Evolutionary conservation across 2,888 invertebrate species (phyloP).

Genomic region (Penaeus monodon): DNA sequence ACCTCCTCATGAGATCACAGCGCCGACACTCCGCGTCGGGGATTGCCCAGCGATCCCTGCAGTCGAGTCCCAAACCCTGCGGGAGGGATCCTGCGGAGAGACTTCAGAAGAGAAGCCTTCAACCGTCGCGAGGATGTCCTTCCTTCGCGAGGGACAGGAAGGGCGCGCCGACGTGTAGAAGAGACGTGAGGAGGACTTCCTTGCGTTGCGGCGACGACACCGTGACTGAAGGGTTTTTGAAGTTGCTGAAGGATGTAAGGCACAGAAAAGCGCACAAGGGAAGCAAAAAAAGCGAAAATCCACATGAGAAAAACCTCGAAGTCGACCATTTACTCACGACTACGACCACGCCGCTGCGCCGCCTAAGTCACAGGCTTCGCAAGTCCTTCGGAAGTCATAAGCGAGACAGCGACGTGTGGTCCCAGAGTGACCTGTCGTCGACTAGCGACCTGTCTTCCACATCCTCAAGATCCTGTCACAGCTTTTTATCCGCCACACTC

Average conservation of each 20-base stretch:
- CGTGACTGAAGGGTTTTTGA: slow-evolving; percentile 29
- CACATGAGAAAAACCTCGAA: no score
- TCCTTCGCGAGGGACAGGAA: not conserved
- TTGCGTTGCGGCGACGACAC: slow-evolving; percentile 26
- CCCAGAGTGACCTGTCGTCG: slow-evolving; percentile 19
- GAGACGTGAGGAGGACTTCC: not conserved
- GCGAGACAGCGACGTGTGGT: not conserved
- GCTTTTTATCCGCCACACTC: no score
- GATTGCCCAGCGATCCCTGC: not conserved
- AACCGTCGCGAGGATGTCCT: not conserved
- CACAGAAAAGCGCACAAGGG: no score
- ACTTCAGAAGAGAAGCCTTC: not conserved
- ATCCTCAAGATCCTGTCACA: no score
- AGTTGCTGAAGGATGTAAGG: no score
- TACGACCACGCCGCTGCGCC: not conserved
- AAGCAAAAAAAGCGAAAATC: no score
- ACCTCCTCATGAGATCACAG: slow-evolving; percentile 8
- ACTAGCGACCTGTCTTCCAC: no score
- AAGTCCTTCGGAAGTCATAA: slow-evolving; percentile 7
- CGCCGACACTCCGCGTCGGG: slow-evolving; percentile 22
- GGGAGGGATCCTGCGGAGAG: not conserved
- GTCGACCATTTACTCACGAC: no score
- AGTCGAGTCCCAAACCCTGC: no score
- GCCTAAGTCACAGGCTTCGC: slow-evolving; percentile 33
- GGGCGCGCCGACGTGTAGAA: not conserved